Base-by-base conservation (phyloP, 2,797 vertebrate species). In the Hypotaenidia okinawae region DNA sequence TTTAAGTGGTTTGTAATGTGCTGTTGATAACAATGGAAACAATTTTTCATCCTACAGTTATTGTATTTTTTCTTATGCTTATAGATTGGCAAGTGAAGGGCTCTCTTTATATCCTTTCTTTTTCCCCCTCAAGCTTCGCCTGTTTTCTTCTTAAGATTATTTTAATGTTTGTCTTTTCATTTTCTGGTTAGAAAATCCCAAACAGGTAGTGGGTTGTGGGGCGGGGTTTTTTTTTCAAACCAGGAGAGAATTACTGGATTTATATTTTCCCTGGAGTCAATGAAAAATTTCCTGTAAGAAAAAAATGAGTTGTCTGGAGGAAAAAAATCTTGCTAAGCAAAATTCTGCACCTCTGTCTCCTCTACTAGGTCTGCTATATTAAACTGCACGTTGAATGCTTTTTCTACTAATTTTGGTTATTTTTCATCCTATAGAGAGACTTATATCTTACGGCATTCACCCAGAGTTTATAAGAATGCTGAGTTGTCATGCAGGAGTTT, bases 401-500 rank as follows among this genome's bases (percentile, higher is more conserved):
- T 97, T 85, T 64, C 81, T 85, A 54, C 89, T 97, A 82, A 95
- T 95, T 96, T 93, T 95, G 93, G 70, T 93, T 97, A 75, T 94
- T 96, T 95, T 92, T 96, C 66, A 59, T 96, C n/a, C 96, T 92
- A 84, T 37, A 54, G 95, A 87, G 87, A 97, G 86, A 77, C 83
- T 88, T 87, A 63, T 74, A 74, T 94, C 95, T 95, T 90, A 45
- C 85, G 85, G 63, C 47, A 74, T 96, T 92, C 96, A 94, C 95
- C 90, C 86, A 18, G 92, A 94, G 92, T 97, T 96, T 84, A 69
- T 90, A 97, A 94, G 96, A 98, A 96, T 94, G 97, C 98, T 97
- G 97, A 98, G 94, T 97, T 98, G 97, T 97, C 96, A 89, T 79
- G 95, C 43, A 87, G 76, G 93, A 97, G 95, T 97, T 98, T 98